Evolutionary conservation across 1,140 invertebrate species (phyloP).

Genomic region (Zaprionus camerounensis): DNA sequence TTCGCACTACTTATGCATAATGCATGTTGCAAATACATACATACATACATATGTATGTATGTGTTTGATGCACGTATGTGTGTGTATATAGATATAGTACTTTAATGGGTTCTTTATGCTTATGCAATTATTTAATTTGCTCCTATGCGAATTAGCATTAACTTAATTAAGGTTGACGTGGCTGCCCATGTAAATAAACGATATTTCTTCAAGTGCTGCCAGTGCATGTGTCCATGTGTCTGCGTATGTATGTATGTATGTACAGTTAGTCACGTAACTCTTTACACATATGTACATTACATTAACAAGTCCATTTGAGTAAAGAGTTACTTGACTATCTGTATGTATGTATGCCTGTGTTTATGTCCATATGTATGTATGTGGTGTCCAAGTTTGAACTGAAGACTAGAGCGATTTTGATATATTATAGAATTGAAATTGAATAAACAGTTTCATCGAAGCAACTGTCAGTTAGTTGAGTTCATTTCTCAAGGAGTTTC

Average conservation of each 20-base stretch:
- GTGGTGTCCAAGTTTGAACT: background rate
- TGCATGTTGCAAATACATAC: background rate
- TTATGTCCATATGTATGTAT: constrained; percentile 5
- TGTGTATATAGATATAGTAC: constrained; percentile 36
- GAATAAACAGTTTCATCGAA: too few species aligned
- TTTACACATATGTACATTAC: too few species aligned
- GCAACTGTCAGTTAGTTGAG: too few species aligned
- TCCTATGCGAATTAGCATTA: constrained; percentile 37
- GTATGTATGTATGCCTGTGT: background rate
- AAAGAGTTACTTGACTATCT: too few species aligned
- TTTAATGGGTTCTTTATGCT: constrained; percentile 28
- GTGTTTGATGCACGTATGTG: constrained; percentile 14
- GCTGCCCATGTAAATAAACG: constrained; percentile 55
- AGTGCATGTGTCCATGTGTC: constrained; percentile 6
- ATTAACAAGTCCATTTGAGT: too few species aligned
- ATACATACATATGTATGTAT: background rate
- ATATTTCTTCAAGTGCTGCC: constrained; percentile 36
- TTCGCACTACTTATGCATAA: background rate
- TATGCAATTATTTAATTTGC: constrained; percentile 38
- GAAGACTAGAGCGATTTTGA: background rate
- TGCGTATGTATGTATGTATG: background rate
- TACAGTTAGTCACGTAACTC: too few species aligned
- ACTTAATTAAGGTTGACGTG: constrained; percentile 58
- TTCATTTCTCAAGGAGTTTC: background rate
- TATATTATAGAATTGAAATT: background rate